Evolutionary conservation across 2,797 vertebrate genomes (phyloP).

Genomic region (Otus scops): DNA sequence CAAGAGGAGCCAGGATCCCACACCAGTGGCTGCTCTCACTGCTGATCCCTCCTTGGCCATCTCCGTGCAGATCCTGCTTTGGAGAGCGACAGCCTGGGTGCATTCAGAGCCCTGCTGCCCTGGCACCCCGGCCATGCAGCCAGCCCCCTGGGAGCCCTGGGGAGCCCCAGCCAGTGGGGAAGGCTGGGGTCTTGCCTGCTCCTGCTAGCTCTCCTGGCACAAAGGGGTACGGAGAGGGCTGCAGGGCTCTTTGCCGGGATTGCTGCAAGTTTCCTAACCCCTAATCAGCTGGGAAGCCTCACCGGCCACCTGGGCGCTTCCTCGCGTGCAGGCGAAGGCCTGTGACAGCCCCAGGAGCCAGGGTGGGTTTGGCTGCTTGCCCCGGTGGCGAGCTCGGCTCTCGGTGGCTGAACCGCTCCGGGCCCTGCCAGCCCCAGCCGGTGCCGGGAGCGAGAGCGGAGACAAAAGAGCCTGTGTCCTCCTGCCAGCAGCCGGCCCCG

Average conservation of each 20-base stretch:
- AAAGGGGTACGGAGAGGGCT: background rate
- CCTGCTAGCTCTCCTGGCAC: background rate
- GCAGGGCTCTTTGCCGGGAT: background rate
- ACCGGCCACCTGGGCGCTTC: constrained; percentile 28
- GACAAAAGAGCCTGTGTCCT: constrained; percentile 68
- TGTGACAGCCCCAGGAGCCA: background rate
- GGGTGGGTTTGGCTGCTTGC: constrained; percentile 55
- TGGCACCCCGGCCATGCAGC: fast-evolving
- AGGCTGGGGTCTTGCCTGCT: background rate
- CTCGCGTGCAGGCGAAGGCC: constrained; percentile 7
- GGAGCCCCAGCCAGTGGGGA: fast-evolving
- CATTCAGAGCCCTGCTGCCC: background rate
- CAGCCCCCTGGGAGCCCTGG: background rate
- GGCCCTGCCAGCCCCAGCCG: constrained; percentile 60
- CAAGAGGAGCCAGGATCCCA: background rate
- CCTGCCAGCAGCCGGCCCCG: constrained; percentile 62
- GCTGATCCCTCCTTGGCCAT: background rate
- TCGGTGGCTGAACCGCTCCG: constrained; percentile 49
- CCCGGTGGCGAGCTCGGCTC: constrained; percentile 38
- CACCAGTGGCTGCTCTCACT: fast-evolving
- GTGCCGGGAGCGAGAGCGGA: constrained; percentile 41
- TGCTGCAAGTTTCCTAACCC: background rate
- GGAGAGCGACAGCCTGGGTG: background rate
- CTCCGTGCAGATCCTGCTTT: background rate
- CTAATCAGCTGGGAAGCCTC: background rate